phyloP scores from a whole-genome alignment of 2,888 invertebrate genomes.

The Tipula lateralis region DNA sequence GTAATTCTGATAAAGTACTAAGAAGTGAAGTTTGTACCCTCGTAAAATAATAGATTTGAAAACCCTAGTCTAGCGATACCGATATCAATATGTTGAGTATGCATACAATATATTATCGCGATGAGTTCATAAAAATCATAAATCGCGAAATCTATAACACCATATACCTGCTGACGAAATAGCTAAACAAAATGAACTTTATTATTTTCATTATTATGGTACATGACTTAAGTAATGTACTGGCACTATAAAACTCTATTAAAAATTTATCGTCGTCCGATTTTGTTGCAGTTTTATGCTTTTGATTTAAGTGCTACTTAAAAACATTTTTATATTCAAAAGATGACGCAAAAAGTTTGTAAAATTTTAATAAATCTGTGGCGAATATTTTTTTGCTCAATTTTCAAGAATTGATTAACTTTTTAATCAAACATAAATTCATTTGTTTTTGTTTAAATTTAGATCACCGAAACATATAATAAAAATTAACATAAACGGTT shows the following conservation, averaged over 20 bases:
- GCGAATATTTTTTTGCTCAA: neutral
- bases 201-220: neutral
- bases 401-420: neutral
- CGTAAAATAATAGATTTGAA: no score
- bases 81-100: no score
- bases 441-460: neutral
- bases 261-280: neutral
- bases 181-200: neutral
- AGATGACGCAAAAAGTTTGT: neutral
- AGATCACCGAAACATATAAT: neutral
- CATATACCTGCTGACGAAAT: no score
- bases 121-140: no score
- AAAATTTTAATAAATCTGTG: neutral
- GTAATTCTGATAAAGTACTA: no score
- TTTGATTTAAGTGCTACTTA: neutral
- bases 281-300: neutral
- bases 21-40: no score
- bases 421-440: neutral
- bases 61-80: no score
- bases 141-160: no score
- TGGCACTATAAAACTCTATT: neutral
- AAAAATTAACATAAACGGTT: neutral
- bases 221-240: neutral
- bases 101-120: no score
- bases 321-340: neutral